A percentile compares a stretch with the other conserved stretches of the same genome.
Evolutionary conservation across 2,113 vertebrate species (phyloP).

Genomic region (Mystacornis crossleyi): DNA sequence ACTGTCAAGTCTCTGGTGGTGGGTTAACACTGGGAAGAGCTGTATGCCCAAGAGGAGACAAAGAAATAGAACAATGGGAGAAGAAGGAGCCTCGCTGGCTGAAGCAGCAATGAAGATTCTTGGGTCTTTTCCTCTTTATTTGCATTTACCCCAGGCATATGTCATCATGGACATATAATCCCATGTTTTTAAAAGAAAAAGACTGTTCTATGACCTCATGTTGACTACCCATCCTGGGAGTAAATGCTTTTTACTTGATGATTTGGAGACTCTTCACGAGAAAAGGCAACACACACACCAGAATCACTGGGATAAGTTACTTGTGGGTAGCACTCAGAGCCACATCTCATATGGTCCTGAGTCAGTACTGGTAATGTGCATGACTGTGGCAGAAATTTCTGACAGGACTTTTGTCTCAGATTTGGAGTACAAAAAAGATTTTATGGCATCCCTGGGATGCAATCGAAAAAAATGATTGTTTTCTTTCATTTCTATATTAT

Average conservation of each 20-base stretch:
- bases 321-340: neutral
- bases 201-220: neutral
- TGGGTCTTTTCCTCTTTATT: neutral
- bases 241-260: neutral
- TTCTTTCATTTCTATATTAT: neutral
- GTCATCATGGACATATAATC: neutral
- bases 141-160: neutral
- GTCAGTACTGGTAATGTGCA: neutral
- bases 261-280: neutral
- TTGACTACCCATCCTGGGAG: neutral
- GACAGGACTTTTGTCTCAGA: neutral
- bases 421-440: neutral
- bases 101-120: neutral
- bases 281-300: neutral
- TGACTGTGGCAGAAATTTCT: neutral
- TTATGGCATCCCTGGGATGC: neutral
- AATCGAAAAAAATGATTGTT: accelerated
- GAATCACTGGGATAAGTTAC: neutral
- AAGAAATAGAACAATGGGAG: neutral
- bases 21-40: neutral
- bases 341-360: neutral
- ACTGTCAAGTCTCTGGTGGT: neutral
- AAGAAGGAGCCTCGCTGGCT: neutral
- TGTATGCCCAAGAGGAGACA: neutral
- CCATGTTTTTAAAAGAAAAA: neutral